Conservation (phyloP, 2,113 vertebrate species). For the Empidonax traillii region DNA sequence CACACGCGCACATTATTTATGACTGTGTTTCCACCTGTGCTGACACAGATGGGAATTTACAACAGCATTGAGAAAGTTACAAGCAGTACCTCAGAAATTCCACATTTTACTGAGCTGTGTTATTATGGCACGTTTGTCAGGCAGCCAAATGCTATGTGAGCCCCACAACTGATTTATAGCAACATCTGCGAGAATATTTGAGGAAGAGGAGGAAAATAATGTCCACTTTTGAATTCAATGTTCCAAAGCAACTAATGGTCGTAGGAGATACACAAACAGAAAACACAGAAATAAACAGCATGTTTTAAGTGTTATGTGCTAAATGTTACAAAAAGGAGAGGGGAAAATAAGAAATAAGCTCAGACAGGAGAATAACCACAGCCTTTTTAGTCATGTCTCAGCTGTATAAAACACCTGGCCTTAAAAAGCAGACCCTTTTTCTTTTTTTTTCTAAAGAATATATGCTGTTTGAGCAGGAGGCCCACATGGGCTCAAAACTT, state of each 20-base stretch:
- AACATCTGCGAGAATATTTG: constrained; percentile 75
- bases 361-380: not conserved
- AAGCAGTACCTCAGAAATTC: constrained; percentile 82
- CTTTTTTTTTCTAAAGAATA: not conserved
- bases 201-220: constrained; percentile 39
- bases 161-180: constrained; percentile 79
- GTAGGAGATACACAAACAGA: not conserved
- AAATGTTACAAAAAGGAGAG: not conserved
- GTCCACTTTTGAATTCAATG: constrained; percentile 63
- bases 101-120: constrained; percentile 72
- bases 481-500: not conserved
- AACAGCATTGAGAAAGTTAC: constrained; percentile 78
- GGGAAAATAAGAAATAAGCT: not conserved
- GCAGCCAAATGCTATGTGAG: constrained; percentile 80
- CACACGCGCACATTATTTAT: constrained; percentile 61
- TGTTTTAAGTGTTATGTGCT: not conserved
- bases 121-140: constrained; percentile 83
- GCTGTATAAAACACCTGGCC: constrained; percentile 56
- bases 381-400: not conserved
- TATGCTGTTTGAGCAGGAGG: not conserved
- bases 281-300: not conserved
- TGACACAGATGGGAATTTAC: constrained; percentile 80
- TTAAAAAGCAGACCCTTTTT: not conserved
- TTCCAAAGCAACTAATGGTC: not conserved
- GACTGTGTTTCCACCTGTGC: constrained; percentile 80